Evolutionary conservation across 2,888 invertebrate genomes (phyloP), one percentile per base, ranked within the genome.

Genomic region (Drosophila fulvimacula): DNA sequence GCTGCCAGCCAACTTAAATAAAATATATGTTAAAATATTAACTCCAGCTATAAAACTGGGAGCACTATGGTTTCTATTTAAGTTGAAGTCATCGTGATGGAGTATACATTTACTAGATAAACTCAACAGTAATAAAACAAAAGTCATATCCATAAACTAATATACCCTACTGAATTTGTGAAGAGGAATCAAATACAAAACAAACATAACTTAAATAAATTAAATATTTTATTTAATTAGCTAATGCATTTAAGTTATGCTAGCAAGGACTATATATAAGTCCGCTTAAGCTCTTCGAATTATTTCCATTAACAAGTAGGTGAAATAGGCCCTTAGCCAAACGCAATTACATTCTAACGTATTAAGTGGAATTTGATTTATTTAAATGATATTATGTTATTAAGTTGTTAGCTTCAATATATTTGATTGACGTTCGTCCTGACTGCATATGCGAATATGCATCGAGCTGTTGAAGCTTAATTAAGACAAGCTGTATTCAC

Each of bases 191-290:
- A 9, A 15, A 44, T 0, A 3, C 7, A 44, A 46, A 10, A 3
- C 44, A 46, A 30, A 36, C 24, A 36, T 0, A 34, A 3, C 27
- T 27, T 39, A 1, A 6, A 13, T 30, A 19, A 55, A 19, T 41
- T 2, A 32, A 55, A 6, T 6, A 55, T 15, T 15, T 15, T 32
- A 19, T 15, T 55, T 41, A 19, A 48, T 30, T 48, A 48, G 17
- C 48, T 48, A 48, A 48, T 30, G 17, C 48, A 48, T 7, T 48
- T 19, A 32, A 19, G 17, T 11, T 48, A 11, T 17, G 48, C 48
- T 17, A 13, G 19, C 17, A 19, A 6, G 5, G 0, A 15, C 17
- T 30, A 30, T 30, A 46, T 30, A 27, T 30, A 17, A 30, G 10
- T 17, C 5, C n/a, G 10, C 2, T 46, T 44, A 2, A 30, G n/a